Evolutionary conservation across 2,113 vertebrate species (phyloP).

Genomic region (Sardina pilchardus): DNA sequence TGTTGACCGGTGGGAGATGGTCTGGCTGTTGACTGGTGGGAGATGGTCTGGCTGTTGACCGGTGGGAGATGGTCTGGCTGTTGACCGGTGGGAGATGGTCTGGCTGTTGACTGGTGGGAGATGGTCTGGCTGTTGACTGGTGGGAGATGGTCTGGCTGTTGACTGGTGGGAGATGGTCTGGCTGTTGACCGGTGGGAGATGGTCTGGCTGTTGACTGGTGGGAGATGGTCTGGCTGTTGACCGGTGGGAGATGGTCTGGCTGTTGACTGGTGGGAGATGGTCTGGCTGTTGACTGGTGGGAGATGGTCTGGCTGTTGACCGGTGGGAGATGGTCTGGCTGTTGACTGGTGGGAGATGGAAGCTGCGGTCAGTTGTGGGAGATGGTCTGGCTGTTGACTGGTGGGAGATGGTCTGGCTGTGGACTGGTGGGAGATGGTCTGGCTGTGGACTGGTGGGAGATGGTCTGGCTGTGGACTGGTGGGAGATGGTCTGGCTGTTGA

Average conservation of each 20-base stretch:
- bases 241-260: slow-evolving; percentile 23
- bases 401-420: slow-evolving; percentile 11
- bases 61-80: slow-evolving; percentile 17
- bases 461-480: slow-evolving; percentile 31
- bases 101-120: slow-evolving; percentile 32
- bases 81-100: slow-evolving; percentile 33
- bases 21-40: slow-evolving; percentile 31
- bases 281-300: slow-evolving; percentile 31
- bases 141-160: slow-evolving; percentile 12
- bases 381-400: slow-evolving; percentile 29
- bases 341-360: slow-evolving; percentile 37
- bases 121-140: slow-evolving; percentile 29
- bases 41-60: slow-evolving; percentile 28
- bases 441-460: slow-evolving; percentile 30
- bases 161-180: slow-evolving; percentile 35
- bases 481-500: slow-evolving; percentile 25
- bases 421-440: slow-evolving; percentile 35
- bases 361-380: slow-evolving; percentile 42
- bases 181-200: slow-evolving; percentile 29
- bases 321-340: slow-evolving; percentile 17
- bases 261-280: slow-evolving; percentile 34
- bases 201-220: slow-evolving; percentile 31
- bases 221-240: slow-evolving; percentile 25
- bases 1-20: slow-evolving; percentile 33
- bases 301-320: slow-evolving; percentile 28